Evolutionary conservation across 2,888 invertebrate species (phyloP).

Genomic region (Pachymerium ferrugineum): DNA sequence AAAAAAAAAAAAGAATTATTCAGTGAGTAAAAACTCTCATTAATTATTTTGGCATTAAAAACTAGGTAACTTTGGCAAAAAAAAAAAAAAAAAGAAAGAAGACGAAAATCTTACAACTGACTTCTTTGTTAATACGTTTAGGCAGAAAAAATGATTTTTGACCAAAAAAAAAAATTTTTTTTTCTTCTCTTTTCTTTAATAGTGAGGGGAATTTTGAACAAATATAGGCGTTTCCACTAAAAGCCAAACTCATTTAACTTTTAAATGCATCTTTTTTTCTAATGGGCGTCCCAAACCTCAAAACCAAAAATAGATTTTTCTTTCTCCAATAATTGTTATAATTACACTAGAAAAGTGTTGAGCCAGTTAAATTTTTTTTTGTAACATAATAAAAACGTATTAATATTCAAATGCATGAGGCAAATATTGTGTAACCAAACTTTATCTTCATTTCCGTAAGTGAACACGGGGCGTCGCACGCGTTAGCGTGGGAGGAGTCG

Average conservation of each 20-base stretch:
- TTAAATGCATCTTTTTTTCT: neutral
- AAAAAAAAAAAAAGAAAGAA: too few relatives aligned
- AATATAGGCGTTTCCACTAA: neutral
- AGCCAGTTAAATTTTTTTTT: neutral
- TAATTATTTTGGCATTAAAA: too few relatives aligned
- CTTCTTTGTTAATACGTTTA: too few relatives aligned
- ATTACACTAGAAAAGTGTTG: too few relatives aligned
- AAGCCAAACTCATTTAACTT: conserved; percentile 4
- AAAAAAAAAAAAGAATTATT: too few relatives aligned
- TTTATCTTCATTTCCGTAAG: neutral
- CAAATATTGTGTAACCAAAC: too few relatives aligned
- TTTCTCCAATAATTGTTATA: neutral
- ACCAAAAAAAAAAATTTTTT: too few relatives aligned
- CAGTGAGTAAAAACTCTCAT: too few relatives aligned
- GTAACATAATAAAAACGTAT: neutral
- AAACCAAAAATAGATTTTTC: neutral
- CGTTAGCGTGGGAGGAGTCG: neutral
- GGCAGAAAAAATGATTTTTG: neutral
- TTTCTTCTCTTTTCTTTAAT: neutral
- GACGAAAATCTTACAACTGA: too few relatives aligned
- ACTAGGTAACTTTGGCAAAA: too few relatives aligned
- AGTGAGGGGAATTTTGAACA: neutral
- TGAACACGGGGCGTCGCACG: conserved; percentile 1
- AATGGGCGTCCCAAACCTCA: neutral
- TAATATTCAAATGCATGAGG: too few relatives aligned